A percentile compares a stretch with the other conserved stretches of the same genome.
phyloP scores from a whole-genome alignment of 2,797 vertebrate genomes.

The Phataginus tetradactyla region DNA sequence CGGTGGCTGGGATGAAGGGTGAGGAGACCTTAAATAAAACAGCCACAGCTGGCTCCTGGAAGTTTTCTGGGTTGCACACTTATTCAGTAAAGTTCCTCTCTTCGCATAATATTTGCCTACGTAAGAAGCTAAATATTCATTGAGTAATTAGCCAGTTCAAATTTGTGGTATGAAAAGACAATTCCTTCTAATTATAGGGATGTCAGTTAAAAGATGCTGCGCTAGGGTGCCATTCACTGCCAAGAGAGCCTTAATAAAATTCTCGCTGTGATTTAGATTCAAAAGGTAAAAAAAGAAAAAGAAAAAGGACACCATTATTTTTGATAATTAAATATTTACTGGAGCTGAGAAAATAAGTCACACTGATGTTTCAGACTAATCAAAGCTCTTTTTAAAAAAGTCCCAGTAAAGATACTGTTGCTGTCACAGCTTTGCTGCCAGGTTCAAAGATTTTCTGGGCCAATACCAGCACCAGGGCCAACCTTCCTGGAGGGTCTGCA shows the following conservation, averaged over 20 bases:
- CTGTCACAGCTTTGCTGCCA: background rate
- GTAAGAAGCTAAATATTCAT: constrained; percentile 73
- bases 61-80: constrained; percentile 50
- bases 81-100: constrained; percentile 60
- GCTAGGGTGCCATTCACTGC: constrained; percentile 65
- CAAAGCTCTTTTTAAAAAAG: constrained; percentile 54
- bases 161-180: constrained; percentile 76
- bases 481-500: background rate
- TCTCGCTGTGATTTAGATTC: constrained; percentile 76
- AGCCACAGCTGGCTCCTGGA: background rate
- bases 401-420: constrained; percentile 38
- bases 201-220: constrained; percentile 74
- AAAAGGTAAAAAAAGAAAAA: constrained; percentile 62
- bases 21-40: background rate
- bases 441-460: constrained; percentile 25
- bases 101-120: constrained; percentile 30
- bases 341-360: constrained; percentile 83
- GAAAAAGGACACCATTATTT: constrained; percentile 67
- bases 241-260: constrained; percentile 64
- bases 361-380: constrained; percentile 81
- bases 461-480: background rate
- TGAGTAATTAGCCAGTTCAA: constrained; percentile 77
- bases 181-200: constrained; percentile 77
- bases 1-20: too few relatives aligned
- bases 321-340: constrained; percentile 85